Evolutionary conservation across 2,113 vertebrate species (phyloP).

Genomic region (Perca schrenkii): DNA sequence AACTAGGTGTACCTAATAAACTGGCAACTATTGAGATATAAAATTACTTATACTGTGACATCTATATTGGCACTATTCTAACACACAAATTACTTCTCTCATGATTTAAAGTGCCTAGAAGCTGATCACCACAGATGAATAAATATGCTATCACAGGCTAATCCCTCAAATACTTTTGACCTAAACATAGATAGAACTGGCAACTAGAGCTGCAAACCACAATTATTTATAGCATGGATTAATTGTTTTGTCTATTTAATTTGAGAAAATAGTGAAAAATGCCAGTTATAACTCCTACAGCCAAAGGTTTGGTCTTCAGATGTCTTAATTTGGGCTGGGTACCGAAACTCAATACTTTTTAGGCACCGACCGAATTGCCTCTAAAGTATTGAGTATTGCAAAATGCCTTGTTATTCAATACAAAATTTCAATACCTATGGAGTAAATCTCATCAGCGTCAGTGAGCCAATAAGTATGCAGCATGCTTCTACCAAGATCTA

Average conservation of each 20-base stretch:
- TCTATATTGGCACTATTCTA: not conserved
- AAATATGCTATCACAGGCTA: not conserved
- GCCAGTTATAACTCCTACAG: not conserved
- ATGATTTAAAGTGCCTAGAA: not conserved
- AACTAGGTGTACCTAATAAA: not conserved
- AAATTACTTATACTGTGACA: not conserved
- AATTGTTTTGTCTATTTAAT: not conserved
- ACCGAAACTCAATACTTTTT: too few relatives aligned
- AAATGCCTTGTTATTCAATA: too few relatives aligned
- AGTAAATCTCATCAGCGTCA: too few relatives aligned
- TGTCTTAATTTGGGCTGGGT: too few relatives aligned
- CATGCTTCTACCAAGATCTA: too few relatives aligned
- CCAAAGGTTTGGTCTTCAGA: not conserved
- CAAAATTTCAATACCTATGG: too few relatives aligned
- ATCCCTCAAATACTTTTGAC: not conserved
- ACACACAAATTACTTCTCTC: not conserved
- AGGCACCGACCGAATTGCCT: too few relatives aligned
- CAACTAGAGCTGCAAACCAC: not conserved
- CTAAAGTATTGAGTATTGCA: too few relatives aligned
- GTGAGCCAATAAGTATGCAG: too few relatives aligned
- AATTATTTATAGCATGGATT: not conserved
- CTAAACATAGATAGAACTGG: not conserved
- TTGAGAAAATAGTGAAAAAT: not conserved
- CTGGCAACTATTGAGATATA: not conserved
- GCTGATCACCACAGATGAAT: not conserved